Evolutionary conservation across 2,113 vertebrate species (phyloP).

Genomic region (Paraplagusia blochii): DNA sequence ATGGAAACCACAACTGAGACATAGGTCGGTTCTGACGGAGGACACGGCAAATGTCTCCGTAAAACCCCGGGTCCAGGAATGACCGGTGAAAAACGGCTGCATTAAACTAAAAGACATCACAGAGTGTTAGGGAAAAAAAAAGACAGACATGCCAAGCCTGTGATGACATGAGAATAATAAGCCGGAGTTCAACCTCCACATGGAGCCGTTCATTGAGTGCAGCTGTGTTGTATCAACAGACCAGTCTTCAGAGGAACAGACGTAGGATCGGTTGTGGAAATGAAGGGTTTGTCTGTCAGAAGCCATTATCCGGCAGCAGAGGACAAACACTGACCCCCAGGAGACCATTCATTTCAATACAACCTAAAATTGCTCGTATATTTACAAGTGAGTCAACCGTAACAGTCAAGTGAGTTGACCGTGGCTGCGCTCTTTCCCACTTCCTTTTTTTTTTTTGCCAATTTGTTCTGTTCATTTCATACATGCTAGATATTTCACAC

Average conservation of each 20-base stretch:
- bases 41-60: constrained; percentile 19
- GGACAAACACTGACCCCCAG: constrained; percentile 3
- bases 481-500: too few species aligned
- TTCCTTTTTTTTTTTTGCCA: too few species aligned
- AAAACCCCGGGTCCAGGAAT: constrained; percentile 25
- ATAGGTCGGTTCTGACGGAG: constrained; percentile 24
- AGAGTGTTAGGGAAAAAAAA: background rate
- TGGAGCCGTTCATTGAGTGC: constrained; percentile 62
- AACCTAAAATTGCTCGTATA: background rate
- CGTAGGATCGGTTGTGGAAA: constrained; percentile 2
- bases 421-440: too few species aligned
- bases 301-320: constrained; percentile 13
- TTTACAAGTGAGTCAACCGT: constrained; percentile 10
- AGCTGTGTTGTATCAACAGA: constrained; percentile 70
- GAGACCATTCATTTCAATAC: background rate
- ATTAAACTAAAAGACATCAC: constrained; percentile 48
- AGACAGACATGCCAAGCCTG: constrained; percentile 59
- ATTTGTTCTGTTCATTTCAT: too few species aligned
- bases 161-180: constrained; percentile 71
- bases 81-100: constrained; percentile 22
- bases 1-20: constrained; percentile 53
- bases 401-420: background rate
- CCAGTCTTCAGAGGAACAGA: constrained; percentile 34
- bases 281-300: constrained; percentile 13
- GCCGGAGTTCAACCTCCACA: constrained; percentile 51